Conservation (phyloP, 2,113 vertebrate genomes). For the Chamaetylas fuelleborni region DNA sequence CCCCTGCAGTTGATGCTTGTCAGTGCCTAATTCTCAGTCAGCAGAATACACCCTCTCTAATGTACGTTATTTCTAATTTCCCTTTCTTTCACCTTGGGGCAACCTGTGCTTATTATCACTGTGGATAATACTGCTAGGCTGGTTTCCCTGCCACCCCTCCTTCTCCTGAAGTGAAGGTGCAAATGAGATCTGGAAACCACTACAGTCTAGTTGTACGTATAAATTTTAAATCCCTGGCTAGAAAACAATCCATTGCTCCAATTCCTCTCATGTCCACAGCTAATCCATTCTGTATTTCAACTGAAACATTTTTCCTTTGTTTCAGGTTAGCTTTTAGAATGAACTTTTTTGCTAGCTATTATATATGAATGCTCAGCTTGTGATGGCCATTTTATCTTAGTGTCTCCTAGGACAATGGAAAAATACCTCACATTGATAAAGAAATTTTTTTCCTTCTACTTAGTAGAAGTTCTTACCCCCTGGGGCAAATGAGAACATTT, state of each 20-base stretch:
- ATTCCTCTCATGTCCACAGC: not conserved
- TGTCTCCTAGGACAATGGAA: not conserved
- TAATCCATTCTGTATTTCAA: conserved; percentile 11
- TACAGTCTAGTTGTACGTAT: not conserved
- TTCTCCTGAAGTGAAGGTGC: not conserved
- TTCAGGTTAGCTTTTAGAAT: conserved; percentile 20
- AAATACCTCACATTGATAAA: not conserved
- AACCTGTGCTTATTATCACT: conserved; percentile 1
- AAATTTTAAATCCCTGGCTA: conserved; percentile 30
- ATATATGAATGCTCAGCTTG: not conserved
- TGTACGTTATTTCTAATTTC: not conserved
- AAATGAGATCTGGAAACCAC: conserved; percentile 27
- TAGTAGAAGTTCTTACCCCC: not conserved
- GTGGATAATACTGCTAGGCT: not conserved
- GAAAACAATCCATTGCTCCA: not conserved
- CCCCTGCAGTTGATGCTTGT: not conserved
- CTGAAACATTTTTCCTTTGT: not conserved
- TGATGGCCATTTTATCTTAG: not conserved
- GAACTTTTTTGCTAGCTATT: not conserved
- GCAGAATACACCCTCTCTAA: not conserved
- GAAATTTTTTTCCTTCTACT: not conserved
- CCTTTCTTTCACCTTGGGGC: not conserved
- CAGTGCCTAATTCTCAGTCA: not conserved
- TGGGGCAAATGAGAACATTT: not conserved
- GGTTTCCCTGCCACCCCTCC: not conserved